These are phyloP conservation scores for Uloborus plumipes DNA, from an alignment of 2,888 invertebrate species.

Conservation along the genomic window DNA sequence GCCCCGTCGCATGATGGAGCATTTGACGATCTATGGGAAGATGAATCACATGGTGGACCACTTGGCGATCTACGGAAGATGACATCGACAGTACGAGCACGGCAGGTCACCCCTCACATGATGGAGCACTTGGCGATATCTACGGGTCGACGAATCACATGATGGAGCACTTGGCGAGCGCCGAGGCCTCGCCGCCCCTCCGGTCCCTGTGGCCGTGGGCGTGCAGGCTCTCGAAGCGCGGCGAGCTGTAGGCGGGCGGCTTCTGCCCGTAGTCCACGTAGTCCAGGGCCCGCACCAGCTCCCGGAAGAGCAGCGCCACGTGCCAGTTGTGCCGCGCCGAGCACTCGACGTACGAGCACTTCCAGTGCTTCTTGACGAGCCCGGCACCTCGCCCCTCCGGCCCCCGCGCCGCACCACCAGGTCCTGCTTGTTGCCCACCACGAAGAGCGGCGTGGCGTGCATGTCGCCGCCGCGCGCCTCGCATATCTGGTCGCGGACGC, in stretches of 20 bases:
- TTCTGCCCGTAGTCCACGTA: conserved; percentile 53
- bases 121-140: no score
- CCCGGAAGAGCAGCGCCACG: conserved; percentile 86
- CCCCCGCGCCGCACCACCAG: conserved; percentile 70
- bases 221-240: conserved; percentile 54
- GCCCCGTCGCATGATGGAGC: no score
- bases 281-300: conserved; percentile 76
- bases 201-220: conserved; percentile 49
- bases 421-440: conserved; percentile 95
- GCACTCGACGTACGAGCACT: conserved; percentile 93
- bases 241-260: conserved; percentile 40
- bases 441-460: conserved; percentile 87
- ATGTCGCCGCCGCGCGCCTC: conserved; percentile 92
- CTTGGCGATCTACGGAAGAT: no score
- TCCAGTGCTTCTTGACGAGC: conserved; percentile 94
- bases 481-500: conserved; percentile 91
- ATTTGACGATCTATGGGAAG: no score
- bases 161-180: conserved; percentile 40
- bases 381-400: conserved; percentile 87
- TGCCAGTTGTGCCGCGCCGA: conserved; percentile 95
- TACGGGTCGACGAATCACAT: no score
- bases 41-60: no score
- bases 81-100: no score
- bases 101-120: no score
- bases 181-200: conserved; percentile 38